phyloP scores from a whole-genome alignment of 2,113 vertebrate species.

The Acrocephalus kingi region DNA sequence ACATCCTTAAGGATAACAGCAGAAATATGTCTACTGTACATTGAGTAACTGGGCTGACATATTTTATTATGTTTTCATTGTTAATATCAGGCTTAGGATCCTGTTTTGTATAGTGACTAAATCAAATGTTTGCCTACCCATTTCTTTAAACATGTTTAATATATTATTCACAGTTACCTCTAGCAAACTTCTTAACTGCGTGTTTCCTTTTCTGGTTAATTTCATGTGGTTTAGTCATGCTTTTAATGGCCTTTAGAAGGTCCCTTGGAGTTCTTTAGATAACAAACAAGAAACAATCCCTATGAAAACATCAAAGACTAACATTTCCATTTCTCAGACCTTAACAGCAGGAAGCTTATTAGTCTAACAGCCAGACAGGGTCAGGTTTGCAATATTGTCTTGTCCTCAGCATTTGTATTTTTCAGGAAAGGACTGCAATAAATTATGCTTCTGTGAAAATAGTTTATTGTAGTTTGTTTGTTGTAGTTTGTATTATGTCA shows the following conservation, averaged over 20 bases:
- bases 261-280: slow-evolving; percentile 55
- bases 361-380: slow-evolving; percentile 42
- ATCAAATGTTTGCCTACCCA: neutral
- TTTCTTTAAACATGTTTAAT: slow-evolving; percentile 19
- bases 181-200: slow-evolving; percentile 19
- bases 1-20: neutral
- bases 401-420: slow-evolving; percentile 42
- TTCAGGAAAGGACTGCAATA: slow-evolving; percentile 62
- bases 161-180: slow-evolving; percentile 17
- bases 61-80: neutral
- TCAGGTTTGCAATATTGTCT: slow-evolving; percentile 42
- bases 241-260: slow-evolving; percentile 40
- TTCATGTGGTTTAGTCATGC: slow-evolving; percentile 45
- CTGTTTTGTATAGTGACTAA: neutral
- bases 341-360: slow-evolving; percentile 59
- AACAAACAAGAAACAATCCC: slow-evolving; percentile 56
- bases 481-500: neutral
- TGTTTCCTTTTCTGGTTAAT: slow-evolving; percentile 60
- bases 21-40: neutral
- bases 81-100: neutral
- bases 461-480: slow-evolving; percentile 39
- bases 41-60: neutral
- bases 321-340: slow-evolving; percentile 56
- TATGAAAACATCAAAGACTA: slow-evolving; percentile 55
- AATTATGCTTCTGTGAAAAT: slow-evolving; percentile 42